A percentile compares a stretch with the other conserved stretches of the same genome.
These are phyloP conservation scores for Gnathonemus longibarbis DNA, from an alignment of 2,113 vertebrate genomes.

Conservation along the genomic window DNA sequence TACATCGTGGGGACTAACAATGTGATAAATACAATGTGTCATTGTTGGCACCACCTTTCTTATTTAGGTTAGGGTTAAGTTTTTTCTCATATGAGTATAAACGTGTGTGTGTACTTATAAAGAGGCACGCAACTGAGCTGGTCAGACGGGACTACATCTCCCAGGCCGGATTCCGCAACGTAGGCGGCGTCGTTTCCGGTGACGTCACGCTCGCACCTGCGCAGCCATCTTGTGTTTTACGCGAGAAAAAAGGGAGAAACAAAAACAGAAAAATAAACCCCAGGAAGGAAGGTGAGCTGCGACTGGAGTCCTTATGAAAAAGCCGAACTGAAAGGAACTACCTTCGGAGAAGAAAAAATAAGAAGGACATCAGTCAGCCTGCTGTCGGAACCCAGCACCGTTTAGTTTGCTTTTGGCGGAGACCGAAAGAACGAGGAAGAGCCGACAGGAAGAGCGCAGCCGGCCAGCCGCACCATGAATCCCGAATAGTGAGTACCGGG, in stretches of 20 bases:
- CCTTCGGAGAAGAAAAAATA: background rate
- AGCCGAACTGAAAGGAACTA: background rate
- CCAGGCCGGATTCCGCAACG: background rate
- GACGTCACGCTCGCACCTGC: constrained; percentile 67
- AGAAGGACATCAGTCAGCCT: background rate
- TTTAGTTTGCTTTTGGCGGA: constrained; percentile 25
- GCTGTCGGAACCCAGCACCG: background rate
- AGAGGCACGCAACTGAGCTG: background rate
- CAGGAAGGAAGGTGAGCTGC: background rate
- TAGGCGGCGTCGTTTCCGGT: constrained; percentile 42
- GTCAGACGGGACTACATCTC: background rate
- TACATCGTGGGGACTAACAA: background rate
- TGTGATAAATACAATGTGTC: too few relatives aligned
- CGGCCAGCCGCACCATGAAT: constrained; percentile 55
- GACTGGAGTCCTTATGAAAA: background rate
- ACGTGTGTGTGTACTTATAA: background rate
- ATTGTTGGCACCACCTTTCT: background rate
- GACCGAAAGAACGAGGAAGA: constrained; percentile 34
- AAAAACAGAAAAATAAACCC: constrained; percentile 10
- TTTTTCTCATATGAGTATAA: background rate
- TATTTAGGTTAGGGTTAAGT: background rate
- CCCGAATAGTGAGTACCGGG: constrained; percentile 64
- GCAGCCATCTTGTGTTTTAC: constrained; percentile 55
- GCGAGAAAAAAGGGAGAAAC: constrained; percentile 20
- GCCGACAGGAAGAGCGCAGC: constrained; percentile 22